Conservation (phyloP, 2,888 invertebrate species). For the Leptopterna dolabrata region DNA sequence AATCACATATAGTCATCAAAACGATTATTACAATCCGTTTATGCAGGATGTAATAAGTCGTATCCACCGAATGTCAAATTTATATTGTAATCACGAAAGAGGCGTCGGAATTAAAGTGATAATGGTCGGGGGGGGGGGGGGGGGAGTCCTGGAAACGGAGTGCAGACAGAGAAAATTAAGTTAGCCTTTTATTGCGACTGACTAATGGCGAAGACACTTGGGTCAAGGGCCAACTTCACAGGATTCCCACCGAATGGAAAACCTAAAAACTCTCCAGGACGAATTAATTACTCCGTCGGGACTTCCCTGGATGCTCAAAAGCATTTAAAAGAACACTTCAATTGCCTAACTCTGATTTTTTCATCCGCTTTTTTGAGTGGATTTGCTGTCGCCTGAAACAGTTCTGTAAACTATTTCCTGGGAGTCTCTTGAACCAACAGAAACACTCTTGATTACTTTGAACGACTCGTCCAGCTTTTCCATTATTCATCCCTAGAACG, state of each 20-base stretch:
- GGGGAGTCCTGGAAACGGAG: too few species aligned
- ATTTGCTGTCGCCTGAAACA: neutral
- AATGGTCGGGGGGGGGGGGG: too few species aligned
- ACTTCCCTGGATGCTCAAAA: neutral
- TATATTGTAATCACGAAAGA: slow-evolving; percentile 1
- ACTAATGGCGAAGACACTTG: slow-evolving; percentile 41
- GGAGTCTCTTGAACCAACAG: too few species aligned
- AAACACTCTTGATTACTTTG: too few species aligned
- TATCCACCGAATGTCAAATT: too few species aligned
- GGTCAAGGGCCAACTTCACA: slow-evolving; percentile 50
- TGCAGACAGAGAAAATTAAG: slow-evolving; percentile 50
- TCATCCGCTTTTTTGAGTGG: neutral
- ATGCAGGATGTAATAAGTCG: too few species aligned
- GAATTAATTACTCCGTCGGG: slow-evolving; percentile 34
- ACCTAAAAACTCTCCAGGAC: slow-evolving; percentile 34
- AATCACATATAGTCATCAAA: too few species aligned
- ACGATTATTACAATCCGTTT: too few species aligned
- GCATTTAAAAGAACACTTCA: slow-evolving; percentile 16
- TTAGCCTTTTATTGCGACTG: slow-evolving; percentile 51
- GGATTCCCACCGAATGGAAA: slow-evolving; percentile 33
- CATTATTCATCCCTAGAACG: too few species aligned
- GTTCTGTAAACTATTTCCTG: too few species aligned
- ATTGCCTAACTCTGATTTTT: slow-evolving; percentile 21
- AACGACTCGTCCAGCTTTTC: too few species aligned
- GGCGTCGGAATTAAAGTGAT: neutral